Base-by-base conservation (phyloP, 2,113 vertebrate species). In the Carollia perspicillata region DNA sequence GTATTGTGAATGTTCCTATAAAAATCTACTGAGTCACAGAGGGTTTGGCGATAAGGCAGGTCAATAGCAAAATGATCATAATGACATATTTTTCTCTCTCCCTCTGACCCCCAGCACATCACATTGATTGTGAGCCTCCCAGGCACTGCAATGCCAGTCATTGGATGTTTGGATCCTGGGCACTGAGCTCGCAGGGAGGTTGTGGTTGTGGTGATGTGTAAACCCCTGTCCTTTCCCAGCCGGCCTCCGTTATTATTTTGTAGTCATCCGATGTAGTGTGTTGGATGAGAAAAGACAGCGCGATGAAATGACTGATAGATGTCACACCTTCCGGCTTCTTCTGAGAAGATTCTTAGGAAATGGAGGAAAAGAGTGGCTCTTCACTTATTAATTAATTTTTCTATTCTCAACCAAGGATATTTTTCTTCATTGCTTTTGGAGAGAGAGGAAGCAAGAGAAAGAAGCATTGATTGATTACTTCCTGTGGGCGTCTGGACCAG, bases 301-400 rank as follows among this genome's bases (percentile, higher is more conserved):
- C 66, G 49, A 75, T 23, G 28, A 78, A 87, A 84, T 42, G 60
- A 18, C 28, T 20, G 60, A 66, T 84, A 74, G 63, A 66, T 94
- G 80, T 63, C n/a, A 63, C 18, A 87, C 12, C 33, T 79, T 92
- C 58, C 42, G n/a, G 28, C 55, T 92, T 91, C 28, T 17, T 87
- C 20, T 33, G 23, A 74, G 74, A 92, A 80, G 40, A 16, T 71
- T 92, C 49, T 90, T 60, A 65, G 65, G 81, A 84, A 63, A 28
- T 3, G 44, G 79, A 65, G 23, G 13, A 55, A 63, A 26, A 84
- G 58, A 79, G 63, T 37, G 17, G 84, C 30, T 89, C 79, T 84
- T 92, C 77, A 53, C 75, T 94, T 92, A 93, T 90, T 87, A 80
- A 92, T 85, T 63, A 30, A 28, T 60, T 60, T 63, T 63, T 30